phyloP scores from a whole-genome alignment of 2,113 vertebrate species.

The Hydrolagus affinis region DNA sequence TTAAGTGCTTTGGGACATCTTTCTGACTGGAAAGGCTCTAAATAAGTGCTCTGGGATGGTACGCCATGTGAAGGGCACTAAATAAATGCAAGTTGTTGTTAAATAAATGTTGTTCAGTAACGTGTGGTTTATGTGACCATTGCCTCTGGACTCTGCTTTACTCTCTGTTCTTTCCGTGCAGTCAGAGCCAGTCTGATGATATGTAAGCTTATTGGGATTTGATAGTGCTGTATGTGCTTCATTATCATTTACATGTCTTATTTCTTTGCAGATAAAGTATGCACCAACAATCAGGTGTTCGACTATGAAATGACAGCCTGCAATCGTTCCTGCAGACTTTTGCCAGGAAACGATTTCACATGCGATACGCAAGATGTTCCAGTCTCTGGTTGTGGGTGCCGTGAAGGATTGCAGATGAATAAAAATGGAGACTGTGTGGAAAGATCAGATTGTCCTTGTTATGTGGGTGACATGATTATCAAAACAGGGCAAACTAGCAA shows the following conservation, averaged over 20 bases:
- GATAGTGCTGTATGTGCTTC: neutral
- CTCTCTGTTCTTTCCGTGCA: neutral
- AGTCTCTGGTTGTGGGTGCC: conserved; percentile 45
- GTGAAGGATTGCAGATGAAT: conserved; percentile 42
- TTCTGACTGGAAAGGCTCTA: too few relatives aligned
- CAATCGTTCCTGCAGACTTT: conserved; percentile 44
- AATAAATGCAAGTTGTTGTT: too few relatives aligned
- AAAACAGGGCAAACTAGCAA: conserved; percentile 39
- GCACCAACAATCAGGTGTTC: conserved; percentile 45
- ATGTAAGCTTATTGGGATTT: neutral
- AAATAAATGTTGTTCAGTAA: neutral
- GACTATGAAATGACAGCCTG: conserved; percentile 44
- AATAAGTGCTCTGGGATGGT: too few relatives aligned
- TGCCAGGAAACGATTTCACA: conserved; percentile 41
- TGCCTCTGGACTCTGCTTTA: neutral
- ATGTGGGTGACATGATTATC: conserved; percentile 39
- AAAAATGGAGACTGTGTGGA: conserved; percentile 42
- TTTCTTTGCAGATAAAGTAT: conserved; percentile 41
- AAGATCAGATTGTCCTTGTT: conserved; percentile 44
- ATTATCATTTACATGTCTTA: neutral
- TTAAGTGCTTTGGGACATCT: too few relatives aligned
- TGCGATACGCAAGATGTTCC: conserved; percentile 42
- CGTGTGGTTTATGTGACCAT: neutral
- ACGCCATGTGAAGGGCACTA: too few relatives aligned
- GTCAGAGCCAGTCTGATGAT: neutral